Base-by-base conservation (phyloP, 2,797 vertebrate species). In the Potorous gilbertii region DNA sequence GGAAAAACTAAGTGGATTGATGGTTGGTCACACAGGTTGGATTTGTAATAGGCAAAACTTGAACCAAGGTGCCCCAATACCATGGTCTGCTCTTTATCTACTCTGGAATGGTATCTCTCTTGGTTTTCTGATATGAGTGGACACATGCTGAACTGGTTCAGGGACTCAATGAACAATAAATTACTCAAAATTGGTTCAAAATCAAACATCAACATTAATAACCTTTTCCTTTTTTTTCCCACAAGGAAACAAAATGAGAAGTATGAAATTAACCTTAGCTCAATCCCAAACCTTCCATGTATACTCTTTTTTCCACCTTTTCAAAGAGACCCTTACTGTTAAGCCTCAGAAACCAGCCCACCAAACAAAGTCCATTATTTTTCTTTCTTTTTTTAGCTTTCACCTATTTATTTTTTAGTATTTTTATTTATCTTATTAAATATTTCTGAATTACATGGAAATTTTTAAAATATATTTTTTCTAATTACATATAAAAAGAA, bases 311-410 rank as follows among this genome's bases (percentile, higher is more conserved):
- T 94, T 5, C 92, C 87, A 91, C 50, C 92, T 94, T 59, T 91
- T 92, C 93, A 81, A 81, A 93, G 87, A 90, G 57, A 18, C 54
- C 16, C 16, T 54, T 34, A 16, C 6, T 50, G 3, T 46, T 87
- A 87, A 87, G 27, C 9, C 21, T 46, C 21, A 50, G 40, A 21
- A 87, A 87, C 74, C 18, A 8, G 9, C 40, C 40, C 40, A 87
- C 40, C n/a, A 50, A 66, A 5, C 31, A 66, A 87, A 87, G 21
- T 87, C 94, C 66, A 95, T 91, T 91, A 92, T 54, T 94, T 96
- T 52, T 9, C 52, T 0, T 52, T 52, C 52, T 52, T 52, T 52
- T 52, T 52, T 52, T 52, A 52, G 52, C 52, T 52, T 8, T 52
- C 52, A 52, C 52, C 52, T 52, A 5, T 52, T 52, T 52, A 52